Evolutionary conservation across 2,797 vertebrate species (phyloP).

Genomic region (Gobionotothen gibberifrons): DNA sequence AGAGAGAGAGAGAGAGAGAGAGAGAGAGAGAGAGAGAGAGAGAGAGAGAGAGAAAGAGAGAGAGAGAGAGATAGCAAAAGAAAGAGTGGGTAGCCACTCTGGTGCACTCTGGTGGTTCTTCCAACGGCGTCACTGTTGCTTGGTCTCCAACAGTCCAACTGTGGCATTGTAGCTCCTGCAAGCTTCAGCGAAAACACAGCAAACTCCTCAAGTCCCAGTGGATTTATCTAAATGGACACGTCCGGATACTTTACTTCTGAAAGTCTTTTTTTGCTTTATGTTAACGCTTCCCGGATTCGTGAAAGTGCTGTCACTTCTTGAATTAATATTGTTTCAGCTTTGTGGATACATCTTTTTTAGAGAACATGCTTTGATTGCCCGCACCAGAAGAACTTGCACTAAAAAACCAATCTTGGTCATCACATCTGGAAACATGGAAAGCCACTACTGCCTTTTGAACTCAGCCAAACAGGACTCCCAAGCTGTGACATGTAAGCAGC

Average conservation of each 20-base stretch:
- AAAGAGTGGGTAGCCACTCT: constrained; percentile 70
- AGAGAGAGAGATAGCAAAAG: constrained; percentile 58
- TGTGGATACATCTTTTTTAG: constrained; percentile 52
- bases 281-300: constrained; percentile 47
- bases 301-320: constrained; percentile 30
- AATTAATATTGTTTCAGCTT: constrained; percentile 41
- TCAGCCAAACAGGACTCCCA: constrained; percentile 1
- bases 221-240: constrained; percentile 63
- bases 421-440: constrained; percentile 53
- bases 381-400: constrained; percentile 35
- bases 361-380: constrained; percentile 49
- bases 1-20: constrained; percentile 41
- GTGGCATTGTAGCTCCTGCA: constrained; percentile 60
- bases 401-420: constrained; percentile 27
- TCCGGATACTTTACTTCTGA: constrained; percentile 31
- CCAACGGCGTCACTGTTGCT: constrained; percentile 75
- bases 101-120: constrained; percentile 79
- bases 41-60: constrained; percentile 49
- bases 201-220: constrained; percentile 40
- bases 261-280: constrained; percentile 44
- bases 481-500: constrained; percentile 50
- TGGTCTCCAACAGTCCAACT: constrained; percentile 71
- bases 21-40: constrained; percentile 30
- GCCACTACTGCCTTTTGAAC: constrained; percentile 28
- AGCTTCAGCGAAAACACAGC: constrained; percentile 41